Evolutionary conservation across 1,140 invertebrate species (phyloP).

Genomic region (Mactra quadrangularis): DNA sequence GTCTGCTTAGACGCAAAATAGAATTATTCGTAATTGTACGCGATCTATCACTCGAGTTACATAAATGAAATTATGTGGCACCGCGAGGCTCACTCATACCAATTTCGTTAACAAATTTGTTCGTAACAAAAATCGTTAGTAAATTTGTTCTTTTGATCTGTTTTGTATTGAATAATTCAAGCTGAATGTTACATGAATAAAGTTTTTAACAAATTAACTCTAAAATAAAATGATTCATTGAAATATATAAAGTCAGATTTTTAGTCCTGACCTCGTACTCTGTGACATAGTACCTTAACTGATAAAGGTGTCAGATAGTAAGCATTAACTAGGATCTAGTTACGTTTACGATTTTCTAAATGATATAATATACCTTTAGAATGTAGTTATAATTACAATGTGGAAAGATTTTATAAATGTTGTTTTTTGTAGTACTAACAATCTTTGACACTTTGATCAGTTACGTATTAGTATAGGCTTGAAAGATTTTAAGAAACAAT

Average conservation of each 20-base stretch:
- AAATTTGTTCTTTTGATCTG: background rate
- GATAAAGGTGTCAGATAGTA: too few relatives aligned
- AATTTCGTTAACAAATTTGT: background rate
- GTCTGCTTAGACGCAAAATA: too few relatives aligned
- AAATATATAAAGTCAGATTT: background rate
- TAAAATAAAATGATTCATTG: too few relatives aligned
- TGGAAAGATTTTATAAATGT: slow-evolving; percentile 26
- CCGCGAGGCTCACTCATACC: background rate
- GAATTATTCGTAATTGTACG: too few relatives aligned
- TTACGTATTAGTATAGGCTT: slow-evolving; percentile 1
- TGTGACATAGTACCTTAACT: background rate
- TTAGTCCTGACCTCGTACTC: background rate
- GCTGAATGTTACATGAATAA: too few relatives aligned
- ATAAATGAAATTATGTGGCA: background rate
- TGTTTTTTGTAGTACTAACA: slow-evolving; percentile 4
- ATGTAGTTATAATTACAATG: slow-evolving; percentile 2
- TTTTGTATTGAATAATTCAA: background rate
- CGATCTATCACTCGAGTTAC: too few relatives aligned
- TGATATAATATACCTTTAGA: slow-evolving; percentile 51
- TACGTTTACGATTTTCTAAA: slow-evolving; percentile 39
- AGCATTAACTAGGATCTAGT: slow-evolving; percentile 10
- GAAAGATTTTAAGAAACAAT: too few relatives aligned
- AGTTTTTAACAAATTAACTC: background rate
- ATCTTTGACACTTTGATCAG: slow-evolving; percentile 2
- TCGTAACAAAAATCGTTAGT: background rate